A percentile compares a stretch with the other conserved stretches of the same genome.
These are phyloP conservation scores for Alces alces DNA, from an alignment of 2,113 vertebrate species.

Conservation along the genomic window DNA sequence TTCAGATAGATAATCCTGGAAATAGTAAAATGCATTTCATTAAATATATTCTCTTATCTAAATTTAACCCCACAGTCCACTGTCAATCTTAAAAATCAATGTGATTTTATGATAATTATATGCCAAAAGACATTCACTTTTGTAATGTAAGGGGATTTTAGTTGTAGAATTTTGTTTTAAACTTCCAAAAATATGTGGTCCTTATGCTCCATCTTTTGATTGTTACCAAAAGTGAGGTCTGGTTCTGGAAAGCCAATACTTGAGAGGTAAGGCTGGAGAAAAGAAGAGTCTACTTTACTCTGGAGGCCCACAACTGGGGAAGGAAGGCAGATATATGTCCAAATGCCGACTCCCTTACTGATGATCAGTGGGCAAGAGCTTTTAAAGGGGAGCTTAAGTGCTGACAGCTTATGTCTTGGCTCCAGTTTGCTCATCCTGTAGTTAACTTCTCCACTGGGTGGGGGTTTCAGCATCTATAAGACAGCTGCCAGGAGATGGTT, in stretches of 20 bases:
- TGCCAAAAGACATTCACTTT: neutral
- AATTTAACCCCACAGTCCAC: neutral
- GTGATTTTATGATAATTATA: neutral
- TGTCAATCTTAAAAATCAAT: neutral
- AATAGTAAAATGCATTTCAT: neutral
- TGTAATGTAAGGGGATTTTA: neutral
- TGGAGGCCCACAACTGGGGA: neutral
- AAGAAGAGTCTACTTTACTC: neutral
- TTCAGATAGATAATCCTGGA: neutral
- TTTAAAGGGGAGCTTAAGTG: neutral
- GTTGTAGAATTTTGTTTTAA: neutral
- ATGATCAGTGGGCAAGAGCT: neutral
- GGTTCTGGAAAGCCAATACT: neutral
- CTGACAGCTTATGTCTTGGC: neutral
- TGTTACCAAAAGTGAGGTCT: neutral
- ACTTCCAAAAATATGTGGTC: neutral
- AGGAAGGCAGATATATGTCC: neutral
- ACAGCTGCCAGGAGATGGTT: neutral
- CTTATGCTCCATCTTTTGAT: neutral
- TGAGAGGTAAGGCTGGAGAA: neutral
- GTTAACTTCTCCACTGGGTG: neutral
- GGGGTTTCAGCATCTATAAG: neutral
- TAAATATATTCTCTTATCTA: neutral
- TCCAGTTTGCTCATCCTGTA: neutral
- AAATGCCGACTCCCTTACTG: neutral